Evolutionary conservation across 2,888 invertebrate genomes (phyloP), one percentile per base, ranked within the genome.

Genomic region (Lucinisca nassula): DNA sequence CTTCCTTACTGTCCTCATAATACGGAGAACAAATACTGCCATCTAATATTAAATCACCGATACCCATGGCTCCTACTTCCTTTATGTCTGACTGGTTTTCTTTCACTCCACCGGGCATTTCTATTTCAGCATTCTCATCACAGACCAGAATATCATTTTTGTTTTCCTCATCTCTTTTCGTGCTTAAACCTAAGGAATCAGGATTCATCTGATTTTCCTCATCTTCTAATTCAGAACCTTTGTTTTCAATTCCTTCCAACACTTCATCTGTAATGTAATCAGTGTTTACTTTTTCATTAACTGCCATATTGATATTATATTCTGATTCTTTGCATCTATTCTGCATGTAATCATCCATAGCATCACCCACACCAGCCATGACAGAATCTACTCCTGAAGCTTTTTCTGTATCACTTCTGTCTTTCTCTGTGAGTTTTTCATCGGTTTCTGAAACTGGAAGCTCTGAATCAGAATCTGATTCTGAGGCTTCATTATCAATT

Each of bases 381-480:
- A n/a, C n/a, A n/a, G 27, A 10, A 37, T 38, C 17, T 2, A n/a
- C 10, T 35, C 37, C 74, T 38, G 12, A 10, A 8, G 17, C 8
- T 35, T 74, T 74, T 74, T n/a, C 74, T 35, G 40, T 21, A 72
- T 32, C 10, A 24, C n/a, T 35, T 32, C 72, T 72, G 37, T 4
- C 38, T 2, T 17, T 10, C 3, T n/a, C n/a, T n/a, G n/a, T n/a
- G n/a, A n/a, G n/a, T 12, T 35, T 32, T 75, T 61, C 38, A 32
- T 75, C 76, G 14, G 27, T 30, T n/a, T 40, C 51, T 14, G 61
- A 14, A 40, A 32, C 70, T 38, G 49, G 38, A 21, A 79, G 38
- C 12, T 86, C 38, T 67, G 88, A 89, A 10, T 82, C 84, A 17
- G 86, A 84, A 61, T 86, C 86, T 4, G 79, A 77, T 21, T 51